Conservation (phyloP, 2,888 invertebrate species). For the Cosmia trapezina region DNA sequence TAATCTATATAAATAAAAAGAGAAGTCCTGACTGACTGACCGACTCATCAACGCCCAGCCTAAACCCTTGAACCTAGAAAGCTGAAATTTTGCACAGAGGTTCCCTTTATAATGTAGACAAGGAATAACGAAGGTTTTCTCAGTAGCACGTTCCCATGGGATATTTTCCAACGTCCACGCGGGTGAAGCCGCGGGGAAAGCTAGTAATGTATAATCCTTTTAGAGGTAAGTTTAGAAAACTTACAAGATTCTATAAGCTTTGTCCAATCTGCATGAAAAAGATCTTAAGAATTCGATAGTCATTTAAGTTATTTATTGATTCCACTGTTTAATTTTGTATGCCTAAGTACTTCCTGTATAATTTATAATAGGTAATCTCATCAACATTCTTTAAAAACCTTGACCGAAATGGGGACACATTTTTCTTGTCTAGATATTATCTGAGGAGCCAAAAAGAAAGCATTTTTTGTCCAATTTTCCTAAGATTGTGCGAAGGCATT, state of each 20-base stretch:
- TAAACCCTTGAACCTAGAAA: too few species aligned
- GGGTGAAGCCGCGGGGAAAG: too few species aligned
- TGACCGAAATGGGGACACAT: slow-evolving; percentile 24
- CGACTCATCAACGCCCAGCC: too few species aligned
- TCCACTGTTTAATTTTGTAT: background rate
- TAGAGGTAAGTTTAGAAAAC: background rate
- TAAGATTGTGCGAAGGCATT: slow-evolving; percentile 16
- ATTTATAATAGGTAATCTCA: background rate
- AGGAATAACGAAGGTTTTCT: too few species aligned
- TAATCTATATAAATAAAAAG: too few species aligned
- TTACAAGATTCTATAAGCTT: background rate
- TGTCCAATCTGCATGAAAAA: background rate
- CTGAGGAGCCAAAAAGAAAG: slow-evolving; percentile 14
- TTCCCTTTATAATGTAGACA: too few species aligned
- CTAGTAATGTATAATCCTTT: too few species aligned
- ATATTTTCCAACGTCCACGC: too few species aligned
- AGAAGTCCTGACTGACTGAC: too few species aligned
- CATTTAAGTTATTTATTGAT: background rate
- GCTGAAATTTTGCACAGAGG: too few species aligned
- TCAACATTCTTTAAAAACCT: slow-evolving; percentile 24
- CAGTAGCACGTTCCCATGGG: too few species aligned
- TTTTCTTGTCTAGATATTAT: slow-evolving; percentile 15
- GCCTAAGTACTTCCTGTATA: background rate
- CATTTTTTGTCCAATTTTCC: slow-evolving; percentile 12
- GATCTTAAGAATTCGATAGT: background rate